Base-by-base conservation (phyloP, 2,888 invertebrate genomes). In the Cecidostiba fungosa region DNA sequence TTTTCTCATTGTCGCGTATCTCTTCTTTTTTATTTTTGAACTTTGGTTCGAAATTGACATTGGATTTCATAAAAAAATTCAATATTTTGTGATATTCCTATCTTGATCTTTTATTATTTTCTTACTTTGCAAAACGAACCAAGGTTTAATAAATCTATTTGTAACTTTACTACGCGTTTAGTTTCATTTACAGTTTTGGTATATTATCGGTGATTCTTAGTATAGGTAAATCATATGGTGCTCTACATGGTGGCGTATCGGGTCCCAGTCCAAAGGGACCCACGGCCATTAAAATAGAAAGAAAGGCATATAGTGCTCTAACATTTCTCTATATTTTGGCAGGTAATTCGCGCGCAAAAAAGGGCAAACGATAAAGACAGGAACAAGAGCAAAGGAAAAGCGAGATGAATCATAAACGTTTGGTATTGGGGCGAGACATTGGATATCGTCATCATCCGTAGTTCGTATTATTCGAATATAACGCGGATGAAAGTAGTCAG, bases 381-480 rank as follows among this genome's bases (percentile, higher is more conserved):
- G n/a, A 36, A 70, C 10, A 70, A n/a, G n/a, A 29, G 32, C n/a
- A n/a, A n/a, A 70, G 70, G 2, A 10, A 36, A 32, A 29, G 32
- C 14, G 36, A 70, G 36, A 66, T 26, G 29, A 66, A 66, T 26
- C 29, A 16, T n/a, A 69, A 23, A 50, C 8, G 10, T 0, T 54
- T 1, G 76, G 16, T 0, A 39, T 39, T n/a, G 23, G 43, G 10
- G 72, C 72, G n/a, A 36, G 39, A 36, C 72, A 39, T 39, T 26
- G 43, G 47, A 73, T 73, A 47, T 74, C 8, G 29, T 50, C 50
- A 10, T 23, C 5, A 1, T 26, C 39, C 72, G 16, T 29, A 74
- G 29, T 74, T 74, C 29, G 29, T 29, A 74, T 50, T n/a, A 43
- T 19, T 74, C 39, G 72, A 16, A 50, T 50, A 47, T 50, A 32